Percentiles rank a stretch among this genome's conserved stretches.
These are phyloP conservation scores for Taxidea taxus DNA, from an alignment of 2,113 vertebrate genomes.

Conservation along the genomic window DNA sequence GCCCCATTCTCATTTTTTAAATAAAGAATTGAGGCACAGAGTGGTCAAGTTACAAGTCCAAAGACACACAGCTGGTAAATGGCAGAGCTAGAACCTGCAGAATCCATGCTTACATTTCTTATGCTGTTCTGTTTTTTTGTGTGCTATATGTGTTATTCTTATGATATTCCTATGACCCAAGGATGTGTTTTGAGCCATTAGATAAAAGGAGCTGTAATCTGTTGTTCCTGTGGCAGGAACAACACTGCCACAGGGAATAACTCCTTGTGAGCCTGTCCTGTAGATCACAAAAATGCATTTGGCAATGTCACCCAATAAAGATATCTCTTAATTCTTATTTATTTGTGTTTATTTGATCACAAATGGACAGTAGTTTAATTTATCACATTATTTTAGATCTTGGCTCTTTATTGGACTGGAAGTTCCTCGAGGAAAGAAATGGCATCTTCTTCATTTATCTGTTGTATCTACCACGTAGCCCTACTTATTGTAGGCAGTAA, in stretches of 20 bases:
- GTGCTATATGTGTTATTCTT: background rate
- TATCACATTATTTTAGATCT: background rate
- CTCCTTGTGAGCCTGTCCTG: background rate
- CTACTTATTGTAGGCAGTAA: background rate
- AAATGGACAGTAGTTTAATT: background rate
- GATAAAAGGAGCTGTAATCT: background rate
- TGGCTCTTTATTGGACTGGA: background rate
- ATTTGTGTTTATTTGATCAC: background rate
- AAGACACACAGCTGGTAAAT: background rate
- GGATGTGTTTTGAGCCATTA: background rate
- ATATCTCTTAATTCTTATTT: background rate
- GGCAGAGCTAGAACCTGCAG: background rate
- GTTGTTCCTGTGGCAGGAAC: no score
- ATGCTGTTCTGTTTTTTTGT: background rate
- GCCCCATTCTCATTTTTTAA: background rate
- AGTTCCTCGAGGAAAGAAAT: background rate
- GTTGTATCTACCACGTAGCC: background rate
- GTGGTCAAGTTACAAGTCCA: background rate
- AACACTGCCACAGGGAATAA: background rate
- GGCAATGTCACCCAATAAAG: background rate
- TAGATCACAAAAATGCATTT: background rate
- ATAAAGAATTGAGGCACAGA: background rate
- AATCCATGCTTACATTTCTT: background rate
- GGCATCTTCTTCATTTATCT: background rate
- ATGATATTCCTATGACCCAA: background rate